These are phyloP conservation scores for Rhea americana DNA, from an alignment of 2,113 vertebrate genomes.

Conservation along the genomic window DNA sequence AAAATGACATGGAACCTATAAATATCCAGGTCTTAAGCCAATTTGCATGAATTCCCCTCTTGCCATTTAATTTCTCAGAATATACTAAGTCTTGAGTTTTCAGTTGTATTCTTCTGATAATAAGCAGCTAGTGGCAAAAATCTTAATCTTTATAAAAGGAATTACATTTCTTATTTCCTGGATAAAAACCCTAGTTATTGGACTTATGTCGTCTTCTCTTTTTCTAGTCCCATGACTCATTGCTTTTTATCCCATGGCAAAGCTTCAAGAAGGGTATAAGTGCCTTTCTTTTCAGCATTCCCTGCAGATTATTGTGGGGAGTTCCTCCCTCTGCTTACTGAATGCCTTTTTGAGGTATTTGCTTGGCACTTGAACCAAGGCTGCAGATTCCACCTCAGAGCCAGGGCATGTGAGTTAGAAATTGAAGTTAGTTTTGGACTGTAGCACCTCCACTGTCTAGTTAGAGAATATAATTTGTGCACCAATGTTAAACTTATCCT, in stretches of 20 bases:
- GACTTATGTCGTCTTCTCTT: neutral
- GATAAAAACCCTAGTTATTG: neutral
- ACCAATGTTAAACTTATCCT: neutral
- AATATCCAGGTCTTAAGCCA: neutral
- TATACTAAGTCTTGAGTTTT: neutral
- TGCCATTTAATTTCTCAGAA: neutral
- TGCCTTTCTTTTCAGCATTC: neutral
- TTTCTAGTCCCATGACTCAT: neutral
- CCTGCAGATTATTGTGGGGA: neutral
- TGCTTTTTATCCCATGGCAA: neutral
- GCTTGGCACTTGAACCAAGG: rapidly evolving
- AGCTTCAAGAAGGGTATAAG: neutral
- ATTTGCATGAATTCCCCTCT: neutral
- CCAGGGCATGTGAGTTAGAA: neutral
- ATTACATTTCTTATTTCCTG: neutral
- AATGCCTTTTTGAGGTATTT: neutral
- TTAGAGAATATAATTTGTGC: neutral
- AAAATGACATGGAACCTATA: neutral
- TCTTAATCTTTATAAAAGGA: neutral
- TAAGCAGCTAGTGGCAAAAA: neutral
- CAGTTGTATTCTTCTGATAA: neutral
- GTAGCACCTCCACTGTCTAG: neutral
- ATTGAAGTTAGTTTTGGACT: neutral
- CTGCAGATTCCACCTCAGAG: neutral
- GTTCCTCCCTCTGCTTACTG: neutral